Conservation (phyloP, 2,113 vertebrate species). For the Uria lomvia region DNA sequence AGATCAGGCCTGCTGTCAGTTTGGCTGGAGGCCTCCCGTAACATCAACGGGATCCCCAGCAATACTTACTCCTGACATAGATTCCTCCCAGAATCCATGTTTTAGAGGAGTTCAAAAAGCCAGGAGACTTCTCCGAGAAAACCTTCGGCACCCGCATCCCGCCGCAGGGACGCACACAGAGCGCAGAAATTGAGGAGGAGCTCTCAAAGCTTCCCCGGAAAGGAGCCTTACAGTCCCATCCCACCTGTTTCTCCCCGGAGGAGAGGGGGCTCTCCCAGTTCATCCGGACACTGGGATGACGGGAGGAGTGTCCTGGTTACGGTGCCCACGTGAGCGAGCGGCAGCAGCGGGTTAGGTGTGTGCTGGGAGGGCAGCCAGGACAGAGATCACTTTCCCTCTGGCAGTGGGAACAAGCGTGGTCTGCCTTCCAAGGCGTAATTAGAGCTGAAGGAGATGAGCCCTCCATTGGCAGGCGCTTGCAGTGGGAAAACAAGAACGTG, state of each 20-base stretch:
- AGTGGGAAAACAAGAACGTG: neutral
- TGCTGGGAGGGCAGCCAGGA: neutral
- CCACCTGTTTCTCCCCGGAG: accelerated
- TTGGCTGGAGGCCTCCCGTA: neutral
- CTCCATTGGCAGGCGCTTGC: neutral
- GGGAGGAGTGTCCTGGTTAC: neutral
- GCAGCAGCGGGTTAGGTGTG: neutral
- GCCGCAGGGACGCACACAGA: accelerated
- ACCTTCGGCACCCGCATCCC: neutral
- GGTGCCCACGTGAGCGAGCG: accelerated
- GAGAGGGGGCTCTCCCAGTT: neutral
- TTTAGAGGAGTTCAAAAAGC: neutral
- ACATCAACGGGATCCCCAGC: neutral
- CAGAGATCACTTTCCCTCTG: constrained; percentile 27
- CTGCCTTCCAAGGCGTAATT: neutral
- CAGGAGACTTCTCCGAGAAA: neutral
- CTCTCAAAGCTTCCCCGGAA: neutral
- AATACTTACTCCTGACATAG: neutral
- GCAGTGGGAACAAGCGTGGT: neutral
- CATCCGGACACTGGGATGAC: accelerated
- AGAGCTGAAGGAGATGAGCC: constrained; percentile 18
- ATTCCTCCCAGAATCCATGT: neutral
- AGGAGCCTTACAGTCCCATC: no score
- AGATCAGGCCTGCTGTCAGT: neutral
- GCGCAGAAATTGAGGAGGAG: neutral